A percentile compares a stretch with the other conserved stretches of the same genome.
These are phyloP conservation scores for Sarcophaga caerulescens DNA, from an alignment of 2,888 invertebrate genomes.

Conservation along the genomic window DNA sequence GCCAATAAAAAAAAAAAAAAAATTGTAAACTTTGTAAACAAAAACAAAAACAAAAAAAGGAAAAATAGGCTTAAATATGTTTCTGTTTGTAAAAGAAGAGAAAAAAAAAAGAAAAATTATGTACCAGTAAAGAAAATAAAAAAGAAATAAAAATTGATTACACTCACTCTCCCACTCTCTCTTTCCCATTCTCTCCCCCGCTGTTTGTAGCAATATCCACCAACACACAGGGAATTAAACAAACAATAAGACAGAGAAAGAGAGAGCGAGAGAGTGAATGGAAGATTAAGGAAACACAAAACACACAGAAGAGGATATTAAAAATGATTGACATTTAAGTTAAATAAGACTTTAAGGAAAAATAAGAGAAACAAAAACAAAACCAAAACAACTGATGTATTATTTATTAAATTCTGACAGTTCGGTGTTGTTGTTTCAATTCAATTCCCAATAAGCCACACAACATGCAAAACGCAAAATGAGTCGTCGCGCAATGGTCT, in stretches of 20 bases:
- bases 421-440: neutral
- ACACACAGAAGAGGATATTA: constrained; percentile 11
- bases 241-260: neutral
- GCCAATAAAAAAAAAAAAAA: neutral
- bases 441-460: no score
- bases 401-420: constrained; percentile 29
- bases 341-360: constrained; percentile 25
- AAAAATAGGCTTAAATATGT: neutral
- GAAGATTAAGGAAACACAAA: neutral
- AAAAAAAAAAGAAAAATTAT: neutral
- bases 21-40: neutral
- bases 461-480: no score
- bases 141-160: no score
- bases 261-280: neutral
- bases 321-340: constrained; percentile 61
- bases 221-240: neutral
- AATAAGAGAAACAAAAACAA: neutral
- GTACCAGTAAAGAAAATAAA: no score
- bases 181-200: no score
- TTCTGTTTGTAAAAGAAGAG: neutral
- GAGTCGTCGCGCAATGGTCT: no score
- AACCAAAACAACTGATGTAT: constrained; percentile 39
- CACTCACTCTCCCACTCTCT: no score
- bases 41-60: neutral
- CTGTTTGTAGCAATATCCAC: neutral